These are phyloP conservation scores for Selenia dentaria DNA, from an alignment of 2,888 invertebrate species.

Conservation along the genomic window DNA sequence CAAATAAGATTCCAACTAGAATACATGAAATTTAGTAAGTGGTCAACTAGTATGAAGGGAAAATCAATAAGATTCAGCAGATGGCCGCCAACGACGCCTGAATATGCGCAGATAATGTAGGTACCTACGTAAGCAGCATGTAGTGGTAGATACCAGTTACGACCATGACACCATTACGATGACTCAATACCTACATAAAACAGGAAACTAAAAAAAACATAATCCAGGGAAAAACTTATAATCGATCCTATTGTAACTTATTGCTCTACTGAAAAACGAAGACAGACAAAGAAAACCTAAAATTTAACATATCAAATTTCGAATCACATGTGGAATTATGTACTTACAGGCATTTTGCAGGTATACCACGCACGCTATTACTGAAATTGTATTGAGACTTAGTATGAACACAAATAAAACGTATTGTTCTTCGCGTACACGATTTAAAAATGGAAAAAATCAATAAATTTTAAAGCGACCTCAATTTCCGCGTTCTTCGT, in stretches of 20 bases:
- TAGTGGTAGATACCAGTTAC: slow-evolving; percentile 31
- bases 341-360: slow-evolving; percentile 75
- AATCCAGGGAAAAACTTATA: no score
- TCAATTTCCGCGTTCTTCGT: no score
- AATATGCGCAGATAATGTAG: slow-evolving; percentile 41
- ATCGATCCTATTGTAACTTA: background rate
- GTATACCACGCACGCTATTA: slow-evolving; percentile 45
- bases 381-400: slow-evolving; percentile 30
- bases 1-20: slow-evolving; percentile 24
- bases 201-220: no score
- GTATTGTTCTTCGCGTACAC: no score
- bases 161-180: slow-evolving; percentile 57
- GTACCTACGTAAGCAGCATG: slow-evolving; percentile 48
- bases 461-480: no score
- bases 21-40: background rate
- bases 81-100: slow-evolving; percentile 30
- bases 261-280: slow-evolving; percentile 8
- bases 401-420: no score
- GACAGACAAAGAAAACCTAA: slow-evolving; percentile 11
- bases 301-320: slow-evolving; percentile 40
- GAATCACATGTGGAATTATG: slow-evolving; percentile 52
- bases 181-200: slow-evolving; percentile 32
- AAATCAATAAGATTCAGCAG: slow-evolving; percentile 26
- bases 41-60: slow-evolving; percentile 7
- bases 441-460: no score